Conservation (phyloP, 2,797 vertebrate species). For the Natrix natrix region DNA sequence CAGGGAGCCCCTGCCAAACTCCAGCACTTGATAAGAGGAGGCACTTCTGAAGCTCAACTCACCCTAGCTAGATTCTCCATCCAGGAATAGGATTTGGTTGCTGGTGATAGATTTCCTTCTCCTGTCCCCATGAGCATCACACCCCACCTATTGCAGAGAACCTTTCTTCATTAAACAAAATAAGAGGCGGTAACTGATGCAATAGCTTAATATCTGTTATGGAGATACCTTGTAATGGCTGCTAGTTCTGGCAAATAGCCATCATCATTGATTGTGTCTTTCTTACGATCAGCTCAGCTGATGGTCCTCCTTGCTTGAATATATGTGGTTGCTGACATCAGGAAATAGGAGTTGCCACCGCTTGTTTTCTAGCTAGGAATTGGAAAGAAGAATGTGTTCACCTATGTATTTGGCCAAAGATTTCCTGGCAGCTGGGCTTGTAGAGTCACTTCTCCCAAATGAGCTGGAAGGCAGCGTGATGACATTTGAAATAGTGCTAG, state of each 20-base stretch:
- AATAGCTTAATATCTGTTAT: not conserved
- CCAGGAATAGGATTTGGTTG: not conserved
- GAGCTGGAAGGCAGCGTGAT: not conserved
- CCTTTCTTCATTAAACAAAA: not conserved
- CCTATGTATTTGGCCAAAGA: not conserved
- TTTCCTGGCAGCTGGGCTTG: too few relatives aligned
- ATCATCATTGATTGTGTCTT: not conserved
- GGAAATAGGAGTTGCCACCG: not conserved
- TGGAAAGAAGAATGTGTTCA: not conserved
- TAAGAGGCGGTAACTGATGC: not conserved
- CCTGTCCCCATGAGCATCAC: not conserved
- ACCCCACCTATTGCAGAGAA: not conserved
- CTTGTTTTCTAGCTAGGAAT: not conserved
- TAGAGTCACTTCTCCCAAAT: not conserved
- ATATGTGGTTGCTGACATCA: not conserved
- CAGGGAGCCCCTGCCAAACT: not conserved
- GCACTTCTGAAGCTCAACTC: not conserved
- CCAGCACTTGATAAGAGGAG: too few relatives aligned
- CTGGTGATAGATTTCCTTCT: not conserved
- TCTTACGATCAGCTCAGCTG: not conserved
- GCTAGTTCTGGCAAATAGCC: not conserved
- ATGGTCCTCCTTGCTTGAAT: not conserved
- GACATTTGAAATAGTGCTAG: not conserved
- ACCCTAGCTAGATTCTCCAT: not conserved
- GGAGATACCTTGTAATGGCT: not conserved